phyloP scores from a whole-genome alignment of 2,113 vertebrate genomes.

The Herpetotheres cachinnans region DNA sequence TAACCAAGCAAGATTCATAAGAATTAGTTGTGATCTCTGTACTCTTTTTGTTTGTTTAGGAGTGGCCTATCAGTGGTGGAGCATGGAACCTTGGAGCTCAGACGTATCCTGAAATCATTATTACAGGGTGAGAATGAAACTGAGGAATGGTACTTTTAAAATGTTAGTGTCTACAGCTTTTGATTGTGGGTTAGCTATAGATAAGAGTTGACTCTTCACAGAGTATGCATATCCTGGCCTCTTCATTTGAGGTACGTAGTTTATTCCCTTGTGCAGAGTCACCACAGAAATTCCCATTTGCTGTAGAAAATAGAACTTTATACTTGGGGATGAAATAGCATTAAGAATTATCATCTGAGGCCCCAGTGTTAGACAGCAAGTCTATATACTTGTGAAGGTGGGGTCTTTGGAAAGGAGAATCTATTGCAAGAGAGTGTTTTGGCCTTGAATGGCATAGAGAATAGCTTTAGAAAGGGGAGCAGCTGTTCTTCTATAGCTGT shows the following conservation, averaged over 20 bases:
- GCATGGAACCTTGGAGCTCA: conserved; percentile 93
- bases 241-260: neutral
- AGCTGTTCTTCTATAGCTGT: neutral
- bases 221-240: neutral
- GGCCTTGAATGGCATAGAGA: neutral
- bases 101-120: conserved; percentile 94
- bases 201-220: neutral
- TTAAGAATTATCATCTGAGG: neutral
- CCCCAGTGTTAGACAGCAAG: neutral
- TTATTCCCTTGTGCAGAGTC: neutral
- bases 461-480: neutral
- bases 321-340: neutral
- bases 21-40: neutral
- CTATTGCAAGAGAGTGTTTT: neutral
- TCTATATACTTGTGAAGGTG: neutral
- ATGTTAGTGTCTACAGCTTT: neutral
- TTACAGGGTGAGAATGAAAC: conserved; percentile 88
- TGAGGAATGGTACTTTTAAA: conserved; percentile 6
- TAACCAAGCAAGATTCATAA: neutral
- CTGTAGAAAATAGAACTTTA: neutral
- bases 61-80: conserved; percentile 94
- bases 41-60: conserved; percentile 74
- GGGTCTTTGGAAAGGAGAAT: neutral
- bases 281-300: neutral
- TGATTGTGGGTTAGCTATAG: neutral